Evolutionary conservation across 2,797 vertebrate genomes (phyloP), one percentile per base, ranked within the genome.

Genomic region (Sorex maritimensis): DNA sequence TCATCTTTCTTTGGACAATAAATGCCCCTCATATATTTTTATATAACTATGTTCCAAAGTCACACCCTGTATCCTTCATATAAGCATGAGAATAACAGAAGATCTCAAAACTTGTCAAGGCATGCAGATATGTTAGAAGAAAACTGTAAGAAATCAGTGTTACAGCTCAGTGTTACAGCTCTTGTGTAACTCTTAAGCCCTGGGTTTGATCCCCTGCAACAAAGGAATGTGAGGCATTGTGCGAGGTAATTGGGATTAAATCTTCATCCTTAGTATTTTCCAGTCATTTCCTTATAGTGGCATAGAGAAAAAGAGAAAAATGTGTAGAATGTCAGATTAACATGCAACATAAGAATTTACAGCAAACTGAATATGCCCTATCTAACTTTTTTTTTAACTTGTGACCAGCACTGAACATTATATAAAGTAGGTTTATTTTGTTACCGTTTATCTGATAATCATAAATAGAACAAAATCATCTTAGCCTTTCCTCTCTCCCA

Each of bases 341-440:
- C 41, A 46, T 90, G 44, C 38, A 69, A 44, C 14, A 24, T 80
- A 86, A 73, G 58, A 93, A 77, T 61, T 61, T 5, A 34, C 63
- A 83, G 52, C 2, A 83, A 73, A 88, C 4, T 72, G 81, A 87
- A 34, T 79, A 78, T 38, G 65, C 15, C 0, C 4, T 77, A 44
- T 72, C 4, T 84, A 68, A n/a, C 26, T 69, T 80, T 84, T 80
- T 84, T 30, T 89, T 90, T 87, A 68, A 49, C 67, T 91, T 91
- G 88, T 88, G 65, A 61, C 41, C 77, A 93, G 30, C 30, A 86
- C 95, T 94, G 77, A 86, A 74, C 81, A 88, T 86, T 63, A 44
- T 67, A 71, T 5, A 84, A 67, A 24, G 8, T 23, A 92, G 30
- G 17, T 52, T 86, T 88, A 74, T 34, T 91, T 77, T 67, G 23